Evolutionary conservation across 1,140 invertebrate genomes (phyloP).

Genomic region (Zaprionus taronus): DNA sequence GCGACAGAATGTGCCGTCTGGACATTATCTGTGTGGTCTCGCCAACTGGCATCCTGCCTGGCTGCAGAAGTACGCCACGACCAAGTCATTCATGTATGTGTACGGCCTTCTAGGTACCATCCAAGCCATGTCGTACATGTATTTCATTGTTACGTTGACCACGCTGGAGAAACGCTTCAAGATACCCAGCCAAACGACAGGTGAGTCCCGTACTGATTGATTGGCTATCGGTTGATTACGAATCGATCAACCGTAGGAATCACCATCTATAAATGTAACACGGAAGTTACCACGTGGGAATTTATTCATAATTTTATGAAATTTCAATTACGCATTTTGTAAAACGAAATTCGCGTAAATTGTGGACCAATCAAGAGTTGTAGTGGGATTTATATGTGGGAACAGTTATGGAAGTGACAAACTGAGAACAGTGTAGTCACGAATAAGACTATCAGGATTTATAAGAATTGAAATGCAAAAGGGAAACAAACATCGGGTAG

Average conservation of each 20-base stretch:
- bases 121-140: constrained; percentile 89
- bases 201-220: constrained; percentile 82
- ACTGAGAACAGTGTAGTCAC: not conserved
- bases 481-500: too few relatives aligned
- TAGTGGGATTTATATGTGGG: not conserved
- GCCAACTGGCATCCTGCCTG: constrained; percentile 87
- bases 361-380: not conserved
- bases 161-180: constrained; percentile 90
- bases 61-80: constrained; percentile 87
- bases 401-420: not conserved
- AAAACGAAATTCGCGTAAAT: not conserved
- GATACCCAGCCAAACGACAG: constrained; percentile 89
- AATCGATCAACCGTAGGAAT: constrained; percentile 7
- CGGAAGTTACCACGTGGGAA: not conserved
- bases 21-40: constrained; percentile 86
- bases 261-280: constrained; percentile 29
- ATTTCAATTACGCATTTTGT: not conserved
- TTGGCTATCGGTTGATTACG: constrained; percentile 32
- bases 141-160: constrained; percentile 88
- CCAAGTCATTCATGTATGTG: constrained; percentile 87
- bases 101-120: constrained; percentile 89
- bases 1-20: constrained; percentile 48
- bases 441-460: too few relatives aligned
- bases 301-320: not conserved
- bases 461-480: too few relatives aligned